Evolutionary conservation across 2,797 vertebrate species (phyloP), one percentile per base, ranked within the genome.

Genomic region (Eremophila alpestris): DNA sequence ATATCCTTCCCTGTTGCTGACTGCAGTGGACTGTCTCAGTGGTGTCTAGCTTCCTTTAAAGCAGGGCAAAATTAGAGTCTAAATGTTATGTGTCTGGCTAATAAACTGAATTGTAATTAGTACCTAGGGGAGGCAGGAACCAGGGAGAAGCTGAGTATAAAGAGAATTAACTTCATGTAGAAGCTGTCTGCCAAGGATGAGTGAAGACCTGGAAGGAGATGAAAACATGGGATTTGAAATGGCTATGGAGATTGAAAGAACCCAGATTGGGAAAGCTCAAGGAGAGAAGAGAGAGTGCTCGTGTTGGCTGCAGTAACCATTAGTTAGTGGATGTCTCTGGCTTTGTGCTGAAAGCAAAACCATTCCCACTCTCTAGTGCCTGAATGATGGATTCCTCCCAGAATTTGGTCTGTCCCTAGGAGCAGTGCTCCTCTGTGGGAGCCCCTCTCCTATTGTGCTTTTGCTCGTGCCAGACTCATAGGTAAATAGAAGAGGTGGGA

Each of bases 51-150:
- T 84, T 84, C 29, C 36, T 90, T 73, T 63, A 87, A 92, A 90
- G 64, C 63, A 67, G 63, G 21, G 34, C 60, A 38, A 6, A 76
- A 84, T 63, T 76, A 60, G 45, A 83, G 49, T 54, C 32, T 56
- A 76, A 82, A n/a, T 70, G 60, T 77, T 82, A 45, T 23, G 21
- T 81, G 71, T 45, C 74, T 93, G 86, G 45, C 59, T 89, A 87
- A 93, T 93, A 95, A 94, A 79, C 45, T 63, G 29, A 24, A 65
- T 93, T 84, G 69, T 93, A 94, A 95, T 93, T 90, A 93, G 51
- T 83, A 86, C 91, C 48, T 56, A 84, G 68, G 86, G 64, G 85
- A 91, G 45, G 24, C 8, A 63, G 80, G 36, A 91, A 24, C 27
- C 5, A 15, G n/a, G 41, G 59, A 91, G 54, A 87, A 87, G 45